phyloP scores from a whole-genome alignment of 2,888 invertebrate genomes.

The Hydrotaea diabolus region DNA sequence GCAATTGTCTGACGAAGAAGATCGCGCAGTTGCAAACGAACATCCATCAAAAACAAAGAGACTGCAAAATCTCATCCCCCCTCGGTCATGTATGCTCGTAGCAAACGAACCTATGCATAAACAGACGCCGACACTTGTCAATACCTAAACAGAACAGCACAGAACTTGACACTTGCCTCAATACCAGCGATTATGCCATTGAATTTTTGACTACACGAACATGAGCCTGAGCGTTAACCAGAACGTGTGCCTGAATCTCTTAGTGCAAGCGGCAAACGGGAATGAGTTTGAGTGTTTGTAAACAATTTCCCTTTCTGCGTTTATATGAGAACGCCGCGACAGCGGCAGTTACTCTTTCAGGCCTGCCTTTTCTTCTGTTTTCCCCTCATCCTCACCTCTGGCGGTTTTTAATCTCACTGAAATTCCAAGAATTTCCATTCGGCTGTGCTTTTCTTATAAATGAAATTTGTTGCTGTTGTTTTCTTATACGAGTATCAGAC shows the following conservation, averaged over 20 bases:
- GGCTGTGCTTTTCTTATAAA: constrained; percentile 13
- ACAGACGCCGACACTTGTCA: constrained; percentile 52
- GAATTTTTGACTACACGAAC: constrained; percentile 1
- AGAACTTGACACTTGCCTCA: constrained; percentile 55
- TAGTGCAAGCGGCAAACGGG: too few species aligned
- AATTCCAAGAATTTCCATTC: constrained; percentile 44
- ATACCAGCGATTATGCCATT: constrained; percentile 31
- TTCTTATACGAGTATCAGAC: background rate
- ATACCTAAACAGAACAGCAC: too few species aligned
- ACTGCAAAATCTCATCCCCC: background rate
- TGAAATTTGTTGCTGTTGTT: background rate
- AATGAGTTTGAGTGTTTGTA: background rate
- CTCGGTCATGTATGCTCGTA: background rate
- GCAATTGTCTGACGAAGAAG: background rate
- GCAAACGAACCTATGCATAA: background rate
- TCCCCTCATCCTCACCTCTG: background rate
- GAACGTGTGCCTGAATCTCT: background rate
- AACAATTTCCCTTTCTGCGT: background rate
- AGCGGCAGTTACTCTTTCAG: constrained; percentile 33
- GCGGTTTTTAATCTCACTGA: background rate
- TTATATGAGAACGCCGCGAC: background rate
- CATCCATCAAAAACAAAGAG: background rate
- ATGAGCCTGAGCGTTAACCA: background rate
- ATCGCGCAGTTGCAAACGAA: constrained; percentile 23
- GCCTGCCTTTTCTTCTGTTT: background rate